Percentiles rank a stretch among this genome's conserved stretches.
phyloP scores from a whole-genome alignment of 2,797 vertebrate species.

The Xenentodon cancila region DNA sequence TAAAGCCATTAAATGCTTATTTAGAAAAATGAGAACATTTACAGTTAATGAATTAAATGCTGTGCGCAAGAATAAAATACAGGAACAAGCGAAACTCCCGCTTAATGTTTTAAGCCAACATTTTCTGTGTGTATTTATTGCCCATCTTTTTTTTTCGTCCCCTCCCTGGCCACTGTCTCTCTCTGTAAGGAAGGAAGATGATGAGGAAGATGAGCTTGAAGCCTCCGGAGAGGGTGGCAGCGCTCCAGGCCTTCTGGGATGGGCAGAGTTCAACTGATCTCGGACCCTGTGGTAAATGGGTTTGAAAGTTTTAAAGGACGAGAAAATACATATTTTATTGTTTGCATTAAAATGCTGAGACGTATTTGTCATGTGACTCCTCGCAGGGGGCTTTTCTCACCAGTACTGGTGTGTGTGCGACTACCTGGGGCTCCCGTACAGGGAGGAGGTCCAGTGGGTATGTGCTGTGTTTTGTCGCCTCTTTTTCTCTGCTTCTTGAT shows the following conservation, averaged over 20 bases:
- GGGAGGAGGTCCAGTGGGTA: conserved; percentile 98
- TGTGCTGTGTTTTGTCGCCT: conserved; percentile 71
- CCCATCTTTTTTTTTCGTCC: not conserved
- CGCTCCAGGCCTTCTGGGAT: conserved; percentile 89
- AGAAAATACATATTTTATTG: not conserved
- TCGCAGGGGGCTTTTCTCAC: conserved; percentile 93
- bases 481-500: not conserved
- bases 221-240: conserved; percentile 85
- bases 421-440: conserved; percentile 89
- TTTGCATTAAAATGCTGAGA: not conserved
- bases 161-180: not conserved
- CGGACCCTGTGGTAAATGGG: conserved; percentile 89
- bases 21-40: too few species aligned
- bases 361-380: not conserved
- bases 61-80: too few species aligned
- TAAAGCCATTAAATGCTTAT: too few species aligned
- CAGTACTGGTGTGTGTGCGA: conserved; percentile 96
- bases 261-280: conserved; percentile 87
- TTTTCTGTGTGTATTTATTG: not conserved
- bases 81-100: too few species aligned
- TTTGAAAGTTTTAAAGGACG: fast-evolving
- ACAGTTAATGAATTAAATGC: too few species aligned
- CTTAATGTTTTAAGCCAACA: not conserved
- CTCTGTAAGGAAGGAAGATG: conserved; percentile 83
- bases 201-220: conserved; percentile 91